Evolutionary conservation across 2,797 vertebrate species (phyloP).

Genomic region (Sebastes jordani): DNA sequence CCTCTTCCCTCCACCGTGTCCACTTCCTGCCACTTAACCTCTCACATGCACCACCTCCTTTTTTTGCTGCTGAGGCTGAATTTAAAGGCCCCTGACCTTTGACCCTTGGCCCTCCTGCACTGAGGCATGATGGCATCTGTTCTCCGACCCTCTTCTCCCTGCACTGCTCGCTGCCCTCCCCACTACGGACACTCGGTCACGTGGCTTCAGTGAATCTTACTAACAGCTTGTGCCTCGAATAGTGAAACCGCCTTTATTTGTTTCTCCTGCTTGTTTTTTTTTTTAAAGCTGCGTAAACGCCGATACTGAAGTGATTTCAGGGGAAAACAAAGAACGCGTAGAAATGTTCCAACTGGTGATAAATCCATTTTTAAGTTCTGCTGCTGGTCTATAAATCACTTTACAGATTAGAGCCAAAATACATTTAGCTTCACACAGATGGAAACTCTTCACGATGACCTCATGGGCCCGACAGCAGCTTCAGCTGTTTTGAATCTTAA

Average conservation of each 20-base stretch:
- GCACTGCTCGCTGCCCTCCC: conserved; percentile 11
- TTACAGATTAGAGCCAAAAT: neutral
- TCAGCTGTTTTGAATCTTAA: neutral
- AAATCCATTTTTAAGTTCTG: neutral
- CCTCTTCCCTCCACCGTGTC: neutral
- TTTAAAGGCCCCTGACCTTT: conserved; percentile 7
- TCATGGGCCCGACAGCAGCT: neutral
- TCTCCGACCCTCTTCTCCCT: neutral
- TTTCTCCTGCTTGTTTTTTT: neutral
- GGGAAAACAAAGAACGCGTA: neutral
- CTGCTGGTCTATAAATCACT: neutral
- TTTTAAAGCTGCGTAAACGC: neutral
- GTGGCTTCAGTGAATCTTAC: neutral
- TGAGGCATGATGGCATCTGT: conserved; percentile 1
- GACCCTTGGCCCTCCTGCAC: conserved; percentile 11
- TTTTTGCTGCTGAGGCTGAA: conserved; percentile 7
- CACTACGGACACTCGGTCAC: neutral
- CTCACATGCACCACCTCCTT: neutral
- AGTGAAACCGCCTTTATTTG: neutral
- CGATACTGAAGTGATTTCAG: neutral
- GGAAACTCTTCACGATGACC: neutral
- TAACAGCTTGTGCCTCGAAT: neutral
- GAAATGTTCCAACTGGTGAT: too few relatives aligned
- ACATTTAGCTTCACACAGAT: neutral
- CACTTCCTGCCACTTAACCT: neutral